phyloP scores from a whole-genome alignment of 2,113 vertebrate species.

The Bos indicus region DNA sequence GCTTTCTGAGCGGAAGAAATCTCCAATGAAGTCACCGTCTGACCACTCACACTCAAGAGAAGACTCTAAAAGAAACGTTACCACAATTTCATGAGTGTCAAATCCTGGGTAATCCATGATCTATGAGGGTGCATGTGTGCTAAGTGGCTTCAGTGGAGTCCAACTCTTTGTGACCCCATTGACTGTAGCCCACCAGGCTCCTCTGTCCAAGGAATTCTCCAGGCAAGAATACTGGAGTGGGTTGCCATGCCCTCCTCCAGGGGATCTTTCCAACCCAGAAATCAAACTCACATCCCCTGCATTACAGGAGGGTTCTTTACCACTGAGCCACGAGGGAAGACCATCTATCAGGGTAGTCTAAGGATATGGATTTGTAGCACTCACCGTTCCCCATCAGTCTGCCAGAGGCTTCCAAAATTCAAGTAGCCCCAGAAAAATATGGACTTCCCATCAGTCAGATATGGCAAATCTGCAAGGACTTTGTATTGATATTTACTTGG shows the following conservation, averaged over 20 bases:
- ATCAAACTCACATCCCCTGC: not conserved
- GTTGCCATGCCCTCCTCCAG: not conserved
- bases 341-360: not conserved
- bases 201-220: not conserved
- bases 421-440: not conserved
- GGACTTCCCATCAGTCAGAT: not conserved
- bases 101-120: not conserved
- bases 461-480: not conserved
- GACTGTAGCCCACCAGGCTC: not conserved
- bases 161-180: not conserved
- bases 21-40: not conserved
- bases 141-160: not conserved
- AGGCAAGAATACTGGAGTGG: not conserved
- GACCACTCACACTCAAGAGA: not conserved
- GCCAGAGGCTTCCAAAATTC: not conserved
- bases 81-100: fast-evolving
- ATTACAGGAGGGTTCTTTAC: not conserved
- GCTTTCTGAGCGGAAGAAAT: not conserved
- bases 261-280: not conserved
- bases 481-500: not conserved
- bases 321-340: not conserved
- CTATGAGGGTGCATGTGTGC: fast-evolving
- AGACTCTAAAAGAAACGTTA: not conserved
- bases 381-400: not conserved
- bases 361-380: not conserved